Conservation (phyloP, 2,113 vertebrate genomes). For the Anolis sagrei region DNA sequence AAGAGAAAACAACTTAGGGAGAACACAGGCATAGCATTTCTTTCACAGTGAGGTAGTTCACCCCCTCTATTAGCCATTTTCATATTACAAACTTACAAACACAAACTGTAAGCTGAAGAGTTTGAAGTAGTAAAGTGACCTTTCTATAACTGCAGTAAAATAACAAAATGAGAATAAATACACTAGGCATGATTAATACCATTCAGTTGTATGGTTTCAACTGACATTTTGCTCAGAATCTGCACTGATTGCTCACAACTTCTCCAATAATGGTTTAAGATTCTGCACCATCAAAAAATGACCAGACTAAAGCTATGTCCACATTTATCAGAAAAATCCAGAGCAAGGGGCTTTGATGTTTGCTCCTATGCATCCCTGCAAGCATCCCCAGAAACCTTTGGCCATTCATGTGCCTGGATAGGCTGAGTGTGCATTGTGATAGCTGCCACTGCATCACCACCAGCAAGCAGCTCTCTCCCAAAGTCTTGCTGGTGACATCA, state of each 20-base stretch:
- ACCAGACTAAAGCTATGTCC: too few species aligned
- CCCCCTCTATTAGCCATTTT: background rate
- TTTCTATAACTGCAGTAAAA: background rate
- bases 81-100: constrained; percentile 9
- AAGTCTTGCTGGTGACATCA: too few species aligned
- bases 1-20: constrained; percentile 26
- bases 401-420: too few species aligned
- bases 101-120: background rate
- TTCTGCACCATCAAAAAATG: background rate
- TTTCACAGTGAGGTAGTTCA: background rate
- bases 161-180: background rate
- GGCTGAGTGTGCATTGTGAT: too few species aligned
- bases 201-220: background rate
- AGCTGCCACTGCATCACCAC: too few species aligned
- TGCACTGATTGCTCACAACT: constrained; percentile 14
- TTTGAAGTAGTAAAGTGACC: background rate
- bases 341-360: too few species aligned
- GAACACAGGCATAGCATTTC: background rate
- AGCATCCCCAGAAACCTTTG: too few species aligned
- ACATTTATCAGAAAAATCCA: too few species aligned
- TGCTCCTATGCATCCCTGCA: too few species aligned
- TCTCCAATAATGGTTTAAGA: constrained; percentile 1
- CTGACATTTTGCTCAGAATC: constrained; percentile 26
- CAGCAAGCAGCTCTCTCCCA: too few species aligned
- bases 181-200: background rate